A percentile compares a stretch with the other conserved stretches of the same genome.
phyloP scores from a whole-genome alignment of 1,140 invertebrate genomes.

The Sminthurides bifidus region DNA sequence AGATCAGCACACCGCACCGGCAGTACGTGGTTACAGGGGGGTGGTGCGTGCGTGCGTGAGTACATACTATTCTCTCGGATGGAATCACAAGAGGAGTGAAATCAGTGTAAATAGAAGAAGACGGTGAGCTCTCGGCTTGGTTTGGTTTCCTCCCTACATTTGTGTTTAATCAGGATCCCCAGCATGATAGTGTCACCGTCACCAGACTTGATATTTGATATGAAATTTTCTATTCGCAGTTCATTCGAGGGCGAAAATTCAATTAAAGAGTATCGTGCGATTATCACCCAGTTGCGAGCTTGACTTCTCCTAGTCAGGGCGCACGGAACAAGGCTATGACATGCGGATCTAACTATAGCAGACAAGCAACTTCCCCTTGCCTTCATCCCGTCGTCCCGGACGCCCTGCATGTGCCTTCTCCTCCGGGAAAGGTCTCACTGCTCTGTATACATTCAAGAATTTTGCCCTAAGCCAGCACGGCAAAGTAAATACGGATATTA shows the following conservation, averaged over 20 bases:
- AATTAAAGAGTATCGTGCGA: conserved; percentile 33
- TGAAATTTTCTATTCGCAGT: conserved; percentile 32
- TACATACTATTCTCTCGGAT: neutral
- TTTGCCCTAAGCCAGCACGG: no score
- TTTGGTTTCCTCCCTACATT: neutral
- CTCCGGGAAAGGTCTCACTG: neutral
- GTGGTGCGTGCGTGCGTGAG: no score
- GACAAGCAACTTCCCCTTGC: conserved; percentile 10
- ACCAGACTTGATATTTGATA: conserved; percentile 27
- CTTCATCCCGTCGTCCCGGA: conserved; percentile 1
- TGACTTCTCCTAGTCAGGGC: conserved; percentile 15
- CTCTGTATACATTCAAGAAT: no score
- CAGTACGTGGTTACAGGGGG: no score
- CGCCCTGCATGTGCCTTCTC: neutral
- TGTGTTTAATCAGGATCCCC: conserved; percentile 13
- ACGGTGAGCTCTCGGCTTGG: conserved; percentile 1
- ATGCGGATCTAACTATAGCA: no score
- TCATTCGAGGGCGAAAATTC: conserved; percentile 31
- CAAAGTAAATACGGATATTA: no score
- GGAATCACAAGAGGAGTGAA: neutral
- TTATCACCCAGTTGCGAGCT: conserved; percentile 28
- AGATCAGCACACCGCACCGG: no score
- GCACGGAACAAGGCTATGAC: no score
- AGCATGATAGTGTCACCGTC: conserved; percentile 17
- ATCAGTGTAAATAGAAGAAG: neutral